Percentiles rank a stretch among this genome's conserved stretches.
Conservation (phyloP, 2,113 vertebrate species). For the Colaptes auratus region DNA sequence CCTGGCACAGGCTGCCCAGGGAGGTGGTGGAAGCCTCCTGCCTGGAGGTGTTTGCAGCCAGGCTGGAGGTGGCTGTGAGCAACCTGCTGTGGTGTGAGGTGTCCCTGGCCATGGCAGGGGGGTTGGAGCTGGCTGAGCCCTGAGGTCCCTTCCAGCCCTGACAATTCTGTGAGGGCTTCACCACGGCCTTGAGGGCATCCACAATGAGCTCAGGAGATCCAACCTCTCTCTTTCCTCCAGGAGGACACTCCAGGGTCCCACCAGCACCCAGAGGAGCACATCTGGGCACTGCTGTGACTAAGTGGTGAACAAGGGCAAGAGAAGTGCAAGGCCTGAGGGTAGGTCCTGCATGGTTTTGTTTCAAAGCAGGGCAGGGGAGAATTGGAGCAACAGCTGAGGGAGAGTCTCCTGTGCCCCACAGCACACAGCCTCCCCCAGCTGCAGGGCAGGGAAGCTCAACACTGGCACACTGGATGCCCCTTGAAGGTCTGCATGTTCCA, state of each 20-base stretch:
- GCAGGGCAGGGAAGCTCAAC: neutral
- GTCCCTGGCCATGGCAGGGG: too few species aligned
- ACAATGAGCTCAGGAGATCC: neutral
- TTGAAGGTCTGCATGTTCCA: neutral
- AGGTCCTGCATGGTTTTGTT: neutral
- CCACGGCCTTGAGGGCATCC: accelerated
- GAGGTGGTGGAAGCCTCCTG: too few species aligned
- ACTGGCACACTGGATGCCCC: neutral
- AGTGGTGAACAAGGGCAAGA: accelerated
- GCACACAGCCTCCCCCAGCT: neutral
- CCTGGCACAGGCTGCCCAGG: too few species aligned
- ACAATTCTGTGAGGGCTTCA: neutral
- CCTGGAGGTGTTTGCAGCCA: too few species aligned
- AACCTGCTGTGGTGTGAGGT: too few species aligned
- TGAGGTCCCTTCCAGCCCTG: too few species aligned
- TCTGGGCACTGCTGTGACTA: neutral
- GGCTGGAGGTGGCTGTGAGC: too few species aligned
- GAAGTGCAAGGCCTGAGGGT: neutral
- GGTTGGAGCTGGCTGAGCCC: too few species aligned
- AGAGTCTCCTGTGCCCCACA: neutral
- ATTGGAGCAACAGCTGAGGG: accelerated
- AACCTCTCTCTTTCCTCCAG: neutral
- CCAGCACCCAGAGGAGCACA: neutral
- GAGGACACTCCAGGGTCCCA: neutral
- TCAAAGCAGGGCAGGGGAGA: neutral